Percentiles rank a stretch among this genome's conserved stretches.
phyloP scores from a whole-genome alignment of 1,140 invertebrate genomes.

The Anoplophora glabripennis region DNA sequence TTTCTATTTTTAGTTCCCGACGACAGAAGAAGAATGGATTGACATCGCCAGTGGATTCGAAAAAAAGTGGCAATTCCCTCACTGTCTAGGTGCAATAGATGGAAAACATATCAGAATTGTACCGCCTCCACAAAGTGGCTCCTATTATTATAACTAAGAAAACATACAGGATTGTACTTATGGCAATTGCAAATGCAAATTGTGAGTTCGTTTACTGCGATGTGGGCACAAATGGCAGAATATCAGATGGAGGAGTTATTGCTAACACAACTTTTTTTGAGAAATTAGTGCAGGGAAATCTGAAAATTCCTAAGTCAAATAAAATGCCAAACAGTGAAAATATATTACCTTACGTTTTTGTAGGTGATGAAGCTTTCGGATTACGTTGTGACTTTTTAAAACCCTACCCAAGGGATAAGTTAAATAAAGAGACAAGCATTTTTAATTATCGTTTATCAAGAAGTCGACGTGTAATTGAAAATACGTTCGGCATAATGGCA shows the following conservation, averaged over 20 bases:
- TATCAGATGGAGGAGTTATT: no score
- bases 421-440: conserved; percentile 32
- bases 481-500: conserved; percentile 51
- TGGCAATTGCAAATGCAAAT: no score
- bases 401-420: conserved; percentile 45
- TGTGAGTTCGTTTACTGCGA: no score
- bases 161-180: conserved; percentile 49
- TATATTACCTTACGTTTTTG: no score
- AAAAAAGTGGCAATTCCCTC: conserved; percentile 1
- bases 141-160: conserved; percentile 54
- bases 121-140: conserved; percentile 35
- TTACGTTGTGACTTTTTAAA: conserved; percentile 47
- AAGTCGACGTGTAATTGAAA: conserved; percentile 47
- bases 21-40: no score
- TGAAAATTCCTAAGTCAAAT: no score
- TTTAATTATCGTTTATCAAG: conserved; percentile 28
- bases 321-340: no score
- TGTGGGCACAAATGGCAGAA: no score
- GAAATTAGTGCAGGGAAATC: conserved; percentile 18
- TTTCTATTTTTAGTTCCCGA: no score
- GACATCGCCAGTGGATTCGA: not conserved
- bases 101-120: conserved; percentile 37
- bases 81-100: conserved; percentile 7
- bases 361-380: no score
- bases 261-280: no score